Evolutionary conservation across 2,113 vertebrate genomes (phyloP).

Genomic region (Cynoglossus semilaevis): DNA sequence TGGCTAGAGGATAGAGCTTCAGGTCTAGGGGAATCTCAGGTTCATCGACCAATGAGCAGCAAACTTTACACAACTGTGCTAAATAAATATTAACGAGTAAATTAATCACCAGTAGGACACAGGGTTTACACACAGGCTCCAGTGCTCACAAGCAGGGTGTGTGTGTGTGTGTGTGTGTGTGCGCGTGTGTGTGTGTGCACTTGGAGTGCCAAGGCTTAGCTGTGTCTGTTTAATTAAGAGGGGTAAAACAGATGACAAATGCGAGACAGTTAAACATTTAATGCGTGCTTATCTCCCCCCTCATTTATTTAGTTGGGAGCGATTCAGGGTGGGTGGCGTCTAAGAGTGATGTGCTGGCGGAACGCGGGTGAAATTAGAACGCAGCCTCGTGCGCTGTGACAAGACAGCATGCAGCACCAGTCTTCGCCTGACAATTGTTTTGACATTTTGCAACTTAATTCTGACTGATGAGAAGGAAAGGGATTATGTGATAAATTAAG

Average conservation of each 20-base stretch:
- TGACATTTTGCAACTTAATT: conserved; percentile 66
- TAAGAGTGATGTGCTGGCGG: conserved; percentile 58
- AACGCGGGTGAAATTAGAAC: conserved; percentile 50
- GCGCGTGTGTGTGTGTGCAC: conserved; percentile 20
- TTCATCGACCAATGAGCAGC: conserved; percentile 56
- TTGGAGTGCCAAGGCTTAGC: conserved; percentile 67
- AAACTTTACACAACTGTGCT: conserved; percentile 56
- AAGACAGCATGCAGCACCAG: conserved; percentile 54
- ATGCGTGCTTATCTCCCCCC: conserved; percentile 74
- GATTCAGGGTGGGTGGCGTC: conserved; percentile 70
- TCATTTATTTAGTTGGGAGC: conserved; percentile 73
- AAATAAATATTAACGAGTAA: conserved; percentile 77
- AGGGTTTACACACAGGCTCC: conserved; percentile 67
- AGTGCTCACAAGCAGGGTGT: conserved; percentile 56
- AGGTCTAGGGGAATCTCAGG: conserved; percentile 40
- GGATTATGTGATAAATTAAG: conserved; percentile 54
- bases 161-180: conserved; percentile 25
- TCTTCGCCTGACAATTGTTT: conserved; percentile 63
- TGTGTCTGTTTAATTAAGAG: conserved; percentile 77
- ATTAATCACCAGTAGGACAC: conserved; percentile 70
- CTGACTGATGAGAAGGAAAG: conserved; percentile 58
- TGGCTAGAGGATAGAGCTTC: conserved; percentile 19
- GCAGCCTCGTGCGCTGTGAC: conserved; percentile 51
- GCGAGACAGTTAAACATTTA: conserved; percentile 79
- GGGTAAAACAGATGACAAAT: conserved; percentile 78